phyloP scores from a whole-genome alignment of 2,797 vertebrate species.

The Diceros bicornis region DNA sequence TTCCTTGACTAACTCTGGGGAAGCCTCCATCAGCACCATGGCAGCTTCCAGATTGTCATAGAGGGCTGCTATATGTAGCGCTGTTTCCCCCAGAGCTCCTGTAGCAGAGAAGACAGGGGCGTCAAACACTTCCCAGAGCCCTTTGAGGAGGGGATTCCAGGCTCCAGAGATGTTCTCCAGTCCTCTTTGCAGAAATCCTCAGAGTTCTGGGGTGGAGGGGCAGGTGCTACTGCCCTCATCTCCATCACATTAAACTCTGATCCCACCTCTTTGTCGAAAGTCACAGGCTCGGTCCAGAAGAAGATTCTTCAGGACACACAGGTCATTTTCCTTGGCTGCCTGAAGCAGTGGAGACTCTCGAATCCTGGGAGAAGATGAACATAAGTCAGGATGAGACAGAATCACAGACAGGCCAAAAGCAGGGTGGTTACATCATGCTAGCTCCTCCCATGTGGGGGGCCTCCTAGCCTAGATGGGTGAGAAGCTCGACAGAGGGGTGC shows the following conservation, averaged over 20 bases:
- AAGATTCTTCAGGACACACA: slow-evolving; percentile 93
- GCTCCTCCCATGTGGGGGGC: accelerated
- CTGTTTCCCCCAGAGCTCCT: slow-evolving; percentile 96
- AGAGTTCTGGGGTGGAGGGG: not conserved
- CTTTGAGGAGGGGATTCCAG: not conserved
- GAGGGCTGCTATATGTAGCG: slow-evolving; percentile 95
- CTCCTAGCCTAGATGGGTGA: not conserved
- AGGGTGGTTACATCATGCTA: not conserved
- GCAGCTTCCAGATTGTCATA: slow-evolving; percentile 94
- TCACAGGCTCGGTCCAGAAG: slow-evolving; percentile 93
- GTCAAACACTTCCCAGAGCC: not conserved
- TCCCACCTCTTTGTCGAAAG: slow-evolving; percentile 95
- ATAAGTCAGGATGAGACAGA: not conserved
- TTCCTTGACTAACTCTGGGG: slow-evolving; percentile 92
- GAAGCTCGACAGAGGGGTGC: not conserved
- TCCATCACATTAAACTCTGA: not conserved
- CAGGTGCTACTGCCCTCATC: not conserved
- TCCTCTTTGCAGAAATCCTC: not conserved
- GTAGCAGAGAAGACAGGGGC: not conserved
- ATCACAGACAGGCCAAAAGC: not conserved
- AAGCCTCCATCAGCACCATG: slow-evolving; percentile 93
- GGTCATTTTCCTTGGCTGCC: slow-evolving; percentile 94
- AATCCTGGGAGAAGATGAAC: slow-evolving; percentile 88
- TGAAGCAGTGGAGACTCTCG: slow-evolving; percentile 95
- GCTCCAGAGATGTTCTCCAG: not conserved